These are phyloP conservation scores for Tiliacea aurago DNA, from an alignment of 2,888 invertebrate species.

Conservation along the genomic window DNA sequence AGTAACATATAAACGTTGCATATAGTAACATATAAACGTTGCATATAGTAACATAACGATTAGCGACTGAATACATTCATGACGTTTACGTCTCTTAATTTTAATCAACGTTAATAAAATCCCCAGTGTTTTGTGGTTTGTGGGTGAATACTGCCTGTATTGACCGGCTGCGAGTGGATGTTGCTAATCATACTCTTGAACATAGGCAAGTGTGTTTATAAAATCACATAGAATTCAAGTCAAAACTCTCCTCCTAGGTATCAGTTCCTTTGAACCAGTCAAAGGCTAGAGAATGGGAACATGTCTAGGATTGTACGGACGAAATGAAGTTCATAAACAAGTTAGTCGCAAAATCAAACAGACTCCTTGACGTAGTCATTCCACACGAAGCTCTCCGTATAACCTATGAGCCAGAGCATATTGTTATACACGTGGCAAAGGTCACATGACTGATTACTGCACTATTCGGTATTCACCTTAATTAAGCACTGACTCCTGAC, in stretches of 20 bases:
- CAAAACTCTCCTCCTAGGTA: not conserved
- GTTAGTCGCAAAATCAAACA: not conserved
- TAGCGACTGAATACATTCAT: not conserved
- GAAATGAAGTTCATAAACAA: not conserved
- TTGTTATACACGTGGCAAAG: constrained; percentile 30
- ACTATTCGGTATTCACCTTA: constrained; percentile 46
- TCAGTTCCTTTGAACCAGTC: not conserved
- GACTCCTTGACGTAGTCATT: not conserved
- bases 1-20: not conserved
- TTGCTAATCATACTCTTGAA: not conserved
- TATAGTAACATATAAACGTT: not conserved
- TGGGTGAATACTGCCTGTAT: not conserved
- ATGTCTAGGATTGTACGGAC: too few relatives aligned
- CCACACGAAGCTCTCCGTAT: not conserved
- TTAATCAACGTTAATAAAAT: not conserved
- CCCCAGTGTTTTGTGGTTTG: not conserved
- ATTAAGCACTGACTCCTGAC: constrained; percentile 39
- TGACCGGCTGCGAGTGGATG: not conserved
- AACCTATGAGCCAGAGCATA: constrained; percentile 2
- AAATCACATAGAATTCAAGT: too few relatives aligned
- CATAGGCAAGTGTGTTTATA: not conserved
- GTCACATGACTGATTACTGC: constrained; percentile 32
- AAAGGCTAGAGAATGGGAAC: not conserved
- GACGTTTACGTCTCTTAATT: too few relatives aligned
- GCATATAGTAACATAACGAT: not conserved